Evolutionary conservation across 1,140 invertebrate species (phyloP), one percentile per base, ranked within the genome.

Genomic region (Achatina immaculata): DNA sequence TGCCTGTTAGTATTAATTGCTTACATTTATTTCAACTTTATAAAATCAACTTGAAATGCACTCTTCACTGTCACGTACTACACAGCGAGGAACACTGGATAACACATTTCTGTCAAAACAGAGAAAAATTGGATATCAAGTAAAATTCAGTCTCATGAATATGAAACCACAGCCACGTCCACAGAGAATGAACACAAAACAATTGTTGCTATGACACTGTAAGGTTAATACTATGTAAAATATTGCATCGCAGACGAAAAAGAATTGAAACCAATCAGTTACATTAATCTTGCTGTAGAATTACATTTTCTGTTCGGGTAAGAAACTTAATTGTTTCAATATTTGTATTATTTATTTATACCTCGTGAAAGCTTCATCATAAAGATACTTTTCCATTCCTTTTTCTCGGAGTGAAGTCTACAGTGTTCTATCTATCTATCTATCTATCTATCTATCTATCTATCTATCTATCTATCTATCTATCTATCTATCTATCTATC

Each of bases 381-480:
- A 51, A 11, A 14, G 11, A 14, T 24, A 11, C 24, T 51, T 11
- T 24, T 11, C 11, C 24, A 51, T 11, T 51, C 24, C n/a, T n/a
- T n/a, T n/a, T n/a, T n/a, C n/a, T n/a, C n/a, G n/a, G n/a, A n/a
- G n/a, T n/a, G n/a, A n/a, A 24, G 48, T 51, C 24, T 51, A 11
- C 48, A 51, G 48, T 51, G 48, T 51, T 51, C 48, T 51, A 51
- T 51, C 48, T 51, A 51, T 51, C 48, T 51, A 51, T 51, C 48
- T 51, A 51, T 51, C 48, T 51, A 51, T 51, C 48, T 51, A 51
- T 51, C 48, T 51, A 51, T 51, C 48, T 51, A 51, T 51, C 48
- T 51, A 51, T 51, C 48, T 51, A 51, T 51, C 48, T 51, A 51
- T 51, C 48, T 51, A 51, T 51, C 48, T 51, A 51, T 51, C 48